Conservation (phyloP, 2,888 invertebrate genomes). For the Synergus japonicus region DNA sequence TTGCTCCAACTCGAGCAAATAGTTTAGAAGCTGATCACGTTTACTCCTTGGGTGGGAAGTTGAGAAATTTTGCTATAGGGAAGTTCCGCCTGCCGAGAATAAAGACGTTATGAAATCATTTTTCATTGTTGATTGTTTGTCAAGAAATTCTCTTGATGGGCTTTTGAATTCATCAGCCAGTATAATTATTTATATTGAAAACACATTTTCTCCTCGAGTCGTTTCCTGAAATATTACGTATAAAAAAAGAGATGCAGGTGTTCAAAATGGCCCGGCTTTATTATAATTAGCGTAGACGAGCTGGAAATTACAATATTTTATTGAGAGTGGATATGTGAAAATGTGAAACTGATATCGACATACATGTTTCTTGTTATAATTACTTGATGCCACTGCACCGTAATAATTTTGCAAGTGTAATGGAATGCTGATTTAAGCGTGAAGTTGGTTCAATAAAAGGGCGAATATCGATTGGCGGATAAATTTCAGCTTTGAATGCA, state of each 20-base stretch:
- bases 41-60: neutral
- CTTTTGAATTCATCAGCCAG: neutral
- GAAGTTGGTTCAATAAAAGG: too few relatives aligned
- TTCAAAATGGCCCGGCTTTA: neutral
- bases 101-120: neutral
- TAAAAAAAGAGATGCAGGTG: neutral
- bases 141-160: neutral
- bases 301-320: neutral
- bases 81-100: neutral
- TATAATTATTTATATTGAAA: neutral
- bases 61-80: neutral
- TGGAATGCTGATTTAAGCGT: neutral
- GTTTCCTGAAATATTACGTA: neutral
- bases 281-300: neutral
- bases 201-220: neutral
- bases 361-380: neutral
- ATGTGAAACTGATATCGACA: neutral
- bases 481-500: neutral
- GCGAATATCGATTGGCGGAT: too few relatives aligned
- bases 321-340: neutral
- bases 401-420: neutral
- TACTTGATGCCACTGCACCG: neutral
- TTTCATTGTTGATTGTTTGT: neutral
- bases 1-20: neutral
- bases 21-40: constrained; percentile 12